Conservation (phyloP, 2,113 vertebrate species). For the Lonchura striata region DNA sequence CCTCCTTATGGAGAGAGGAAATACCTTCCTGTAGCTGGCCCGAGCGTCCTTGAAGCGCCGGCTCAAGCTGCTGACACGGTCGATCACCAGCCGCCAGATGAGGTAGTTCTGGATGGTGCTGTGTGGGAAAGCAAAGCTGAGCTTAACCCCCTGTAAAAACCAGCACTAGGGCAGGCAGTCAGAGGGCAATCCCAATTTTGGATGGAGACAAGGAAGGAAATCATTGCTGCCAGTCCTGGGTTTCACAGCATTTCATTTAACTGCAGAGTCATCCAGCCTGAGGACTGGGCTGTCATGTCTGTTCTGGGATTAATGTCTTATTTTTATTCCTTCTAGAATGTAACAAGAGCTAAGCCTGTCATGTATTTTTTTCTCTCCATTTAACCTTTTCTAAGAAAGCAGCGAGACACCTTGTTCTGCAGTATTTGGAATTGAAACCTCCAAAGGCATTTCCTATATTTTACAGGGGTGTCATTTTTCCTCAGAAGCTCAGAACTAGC, state of each 20-base stretch:
- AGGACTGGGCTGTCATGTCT: background rate
- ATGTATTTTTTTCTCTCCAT: background rate
- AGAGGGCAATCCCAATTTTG: background rate
- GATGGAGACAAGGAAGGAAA: background rate
- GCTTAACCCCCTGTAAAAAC: background rate
- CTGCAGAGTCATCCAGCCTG: background rate
- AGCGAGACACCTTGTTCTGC: background rate
- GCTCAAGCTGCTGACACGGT: conserved; percentile 87
- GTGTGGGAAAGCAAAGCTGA: background rate
- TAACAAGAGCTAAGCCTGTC: background rate
- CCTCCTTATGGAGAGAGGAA: background rate
- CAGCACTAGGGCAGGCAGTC: background rate
- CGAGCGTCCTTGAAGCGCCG: conserved; percentile 89
- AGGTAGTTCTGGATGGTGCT: conserved; percentile 97
- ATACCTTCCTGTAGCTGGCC: conserved; percentile 83
- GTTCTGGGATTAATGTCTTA: background rate
- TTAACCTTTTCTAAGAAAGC: background rate
- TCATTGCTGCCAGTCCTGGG: background rate
- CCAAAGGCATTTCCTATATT: background rate
- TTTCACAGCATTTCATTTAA: background rate
- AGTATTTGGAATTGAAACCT: background rate
- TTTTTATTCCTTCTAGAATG: background rate
- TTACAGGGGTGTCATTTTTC: background rate
- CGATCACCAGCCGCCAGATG: conserved; percentile 88
- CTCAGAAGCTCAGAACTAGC: background rate